phyloP scores from a whole-genome alignment of 2,888 invertebrate genomes.

The Ischnus inquisitorius region DNA sequence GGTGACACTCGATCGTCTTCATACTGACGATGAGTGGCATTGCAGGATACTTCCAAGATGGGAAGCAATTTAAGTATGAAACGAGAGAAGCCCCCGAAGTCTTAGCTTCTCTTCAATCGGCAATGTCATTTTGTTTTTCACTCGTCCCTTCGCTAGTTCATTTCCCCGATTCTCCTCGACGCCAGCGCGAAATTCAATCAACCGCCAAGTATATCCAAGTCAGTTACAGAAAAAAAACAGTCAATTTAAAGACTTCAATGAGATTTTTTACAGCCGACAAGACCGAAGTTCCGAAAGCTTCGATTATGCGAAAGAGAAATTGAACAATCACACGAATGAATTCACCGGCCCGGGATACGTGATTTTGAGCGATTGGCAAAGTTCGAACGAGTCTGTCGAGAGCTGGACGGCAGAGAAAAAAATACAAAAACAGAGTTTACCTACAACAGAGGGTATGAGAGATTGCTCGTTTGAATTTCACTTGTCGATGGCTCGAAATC shows the following conservation, averaged over 20 bases:
- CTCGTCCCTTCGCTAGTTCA: constrained; percentile 24
- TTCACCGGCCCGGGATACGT: not conserved
- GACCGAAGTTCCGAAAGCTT: not conserved
- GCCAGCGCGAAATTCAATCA: not conserved
- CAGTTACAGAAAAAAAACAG: not conserved
- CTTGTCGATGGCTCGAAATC: constrained; percentile 29
- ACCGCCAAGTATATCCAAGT: not conserved
- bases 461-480: constrained; percentile 47
- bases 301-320: not conserved
- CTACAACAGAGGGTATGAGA: not conserved
- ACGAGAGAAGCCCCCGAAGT: constrained; percentile 38
- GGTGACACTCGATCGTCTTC: constrained; percentile 20
- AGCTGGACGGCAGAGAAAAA: not conserved
- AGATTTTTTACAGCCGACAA: not conserved
- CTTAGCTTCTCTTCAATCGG: constrained; percentile 1
- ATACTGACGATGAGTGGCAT: constrained; percentile 40
- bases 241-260: not conserved
- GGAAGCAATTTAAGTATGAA: constrained; percentile 55
- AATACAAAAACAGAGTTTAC: not conserved
- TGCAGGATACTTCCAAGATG: constrained; percentile 11
- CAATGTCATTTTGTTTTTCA: constrained; percentile 38
- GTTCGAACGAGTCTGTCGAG: constrained; percentile 12
- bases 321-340: not conserved
- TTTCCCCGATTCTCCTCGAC: constrained; percentile 10
- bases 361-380: not conserved